Conservation (phyloP, 1,140 invertebrate species). For the Dreissena polymorpha region DNA sequence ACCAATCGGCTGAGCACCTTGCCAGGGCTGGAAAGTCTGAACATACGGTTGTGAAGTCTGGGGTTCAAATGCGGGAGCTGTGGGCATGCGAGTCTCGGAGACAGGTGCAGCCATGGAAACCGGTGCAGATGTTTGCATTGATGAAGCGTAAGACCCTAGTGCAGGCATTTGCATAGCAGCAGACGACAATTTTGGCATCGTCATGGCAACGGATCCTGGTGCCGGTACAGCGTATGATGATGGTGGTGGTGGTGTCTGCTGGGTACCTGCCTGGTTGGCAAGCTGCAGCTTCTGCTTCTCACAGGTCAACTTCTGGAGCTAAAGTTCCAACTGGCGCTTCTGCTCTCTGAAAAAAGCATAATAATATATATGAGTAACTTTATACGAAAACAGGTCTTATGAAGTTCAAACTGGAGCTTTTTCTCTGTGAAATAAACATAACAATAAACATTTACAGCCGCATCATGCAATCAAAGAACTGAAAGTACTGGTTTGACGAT, state of each 20-base stretch:
- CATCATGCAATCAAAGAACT: too few species aligned
- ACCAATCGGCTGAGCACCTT: neutral
- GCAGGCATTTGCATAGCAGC: neutral
- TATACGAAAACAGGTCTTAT: too few species aligned
- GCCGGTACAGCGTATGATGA: neutral
- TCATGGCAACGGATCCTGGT: neutral
- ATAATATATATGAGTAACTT: too few species aligned
- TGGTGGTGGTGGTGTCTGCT: neutral
- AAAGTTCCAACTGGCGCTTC: constrained; percentile 63
- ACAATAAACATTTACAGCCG: too few species aligned
- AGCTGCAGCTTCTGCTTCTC: constrained; percentile 49
- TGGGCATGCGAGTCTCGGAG: neutral
- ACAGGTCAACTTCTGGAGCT: constrained; percentile 58
- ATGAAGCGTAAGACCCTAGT: neutral
- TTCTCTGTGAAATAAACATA: too few species aligned
- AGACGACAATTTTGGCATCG: neutral
- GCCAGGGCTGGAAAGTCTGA: neutral
- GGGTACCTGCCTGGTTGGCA: neutral
- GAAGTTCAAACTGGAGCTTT: too few species aligned
- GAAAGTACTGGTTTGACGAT: too few species aligned
- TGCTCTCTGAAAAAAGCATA: constrained; percentile 58
- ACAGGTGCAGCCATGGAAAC: neutral
- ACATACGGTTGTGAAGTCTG: too few species aligned
- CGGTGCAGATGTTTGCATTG: neutral
- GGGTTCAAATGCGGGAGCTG: too few species aligned